Conservation (phyloP, 1,140 invertebrate genomes). For the Drosophila sturtevanti region DNA sequence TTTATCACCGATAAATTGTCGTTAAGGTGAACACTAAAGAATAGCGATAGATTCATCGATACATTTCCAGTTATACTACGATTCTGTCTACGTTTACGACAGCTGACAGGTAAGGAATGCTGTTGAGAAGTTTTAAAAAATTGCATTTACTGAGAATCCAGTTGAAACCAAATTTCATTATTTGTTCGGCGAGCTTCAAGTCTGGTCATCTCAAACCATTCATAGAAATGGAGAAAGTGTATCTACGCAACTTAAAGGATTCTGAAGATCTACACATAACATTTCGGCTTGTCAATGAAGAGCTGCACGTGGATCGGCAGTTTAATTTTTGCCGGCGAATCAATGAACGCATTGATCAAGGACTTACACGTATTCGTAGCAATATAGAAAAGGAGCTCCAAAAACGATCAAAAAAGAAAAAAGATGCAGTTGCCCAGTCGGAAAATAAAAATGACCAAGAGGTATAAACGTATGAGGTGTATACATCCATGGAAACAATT, state of each 20-base stretch:
- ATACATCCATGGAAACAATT: background rate
- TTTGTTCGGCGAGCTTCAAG: background rate
- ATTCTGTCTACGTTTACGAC: background rate
- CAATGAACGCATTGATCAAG: constrained; percentile 84
- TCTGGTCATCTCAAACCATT: background rate
- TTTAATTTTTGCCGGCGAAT: constrained; percentile 88
- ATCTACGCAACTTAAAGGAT: constrained; percentile 83
- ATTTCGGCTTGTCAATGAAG: constrained; percentile 84
- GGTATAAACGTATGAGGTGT: background rate
- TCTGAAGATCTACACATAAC: constrained; percentile 83
- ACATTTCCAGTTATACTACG: background rate
- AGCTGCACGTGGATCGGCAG: constrained; percentile 83
- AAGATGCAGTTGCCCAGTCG: background rate
- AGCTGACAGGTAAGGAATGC: background rate
- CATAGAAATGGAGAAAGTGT: constrained; percentile 83
- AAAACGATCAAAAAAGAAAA: constrained; percentile 82
- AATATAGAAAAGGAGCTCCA: constrained; percentile 86
- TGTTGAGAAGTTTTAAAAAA: background rate
- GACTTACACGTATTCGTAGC: constrained; percentile 85
- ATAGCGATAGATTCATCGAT: background rate
- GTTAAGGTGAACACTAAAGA: background rate
- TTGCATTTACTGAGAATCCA: background rate
- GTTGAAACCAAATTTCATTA: background rate
- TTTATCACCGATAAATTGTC: background rate
- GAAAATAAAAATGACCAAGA: background rate